Conservation (phyloP, 2,113 vertebrate species). For the Clarias batrachus region DNA sequence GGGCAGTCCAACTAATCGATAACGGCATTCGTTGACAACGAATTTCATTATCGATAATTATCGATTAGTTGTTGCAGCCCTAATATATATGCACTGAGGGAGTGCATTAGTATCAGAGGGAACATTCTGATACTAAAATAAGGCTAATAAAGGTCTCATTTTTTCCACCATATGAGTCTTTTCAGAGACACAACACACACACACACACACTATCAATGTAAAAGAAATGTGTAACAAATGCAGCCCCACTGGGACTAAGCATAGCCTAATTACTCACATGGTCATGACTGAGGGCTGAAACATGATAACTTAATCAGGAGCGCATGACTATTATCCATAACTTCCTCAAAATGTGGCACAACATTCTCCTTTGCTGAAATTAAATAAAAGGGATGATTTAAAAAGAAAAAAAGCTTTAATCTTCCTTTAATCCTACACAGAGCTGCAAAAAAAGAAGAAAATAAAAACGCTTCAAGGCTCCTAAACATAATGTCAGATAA, state of each 20-base stretch:
- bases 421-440: background rate
- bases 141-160: background rate
- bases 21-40: too few species aligned
- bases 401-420: background rate
- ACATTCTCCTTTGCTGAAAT: background rate
- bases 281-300: background rate
- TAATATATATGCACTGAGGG: too few species aligned
- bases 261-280: slow-evolving; percentile 4
- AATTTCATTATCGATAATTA: too few species aligned
- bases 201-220: background rate
- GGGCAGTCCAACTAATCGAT: too few species aligned
- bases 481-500: slow-evolving; percentile 33
- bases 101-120: too few species aligned
- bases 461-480: slow-evolving; percentile 15
- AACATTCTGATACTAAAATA: background rate
- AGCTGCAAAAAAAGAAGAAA: background rate
- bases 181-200: too few species aligned
- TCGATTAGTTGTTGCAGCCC: too few species aligned
- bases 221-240: background rate
- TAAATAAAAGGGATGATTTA: background rate
- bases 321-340: background rate
- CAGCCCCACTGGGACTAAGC: too few species aligned
- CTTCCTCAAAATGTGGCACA: slow-evolving; percentile 3
- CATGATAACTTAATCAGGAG: background rate
- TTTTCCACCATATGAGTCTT: background rate